Evolutionary conservation across 2,888 invertebrate species (phyloP).

Genomic region (Ecdyonurus torrentis): DNA sequence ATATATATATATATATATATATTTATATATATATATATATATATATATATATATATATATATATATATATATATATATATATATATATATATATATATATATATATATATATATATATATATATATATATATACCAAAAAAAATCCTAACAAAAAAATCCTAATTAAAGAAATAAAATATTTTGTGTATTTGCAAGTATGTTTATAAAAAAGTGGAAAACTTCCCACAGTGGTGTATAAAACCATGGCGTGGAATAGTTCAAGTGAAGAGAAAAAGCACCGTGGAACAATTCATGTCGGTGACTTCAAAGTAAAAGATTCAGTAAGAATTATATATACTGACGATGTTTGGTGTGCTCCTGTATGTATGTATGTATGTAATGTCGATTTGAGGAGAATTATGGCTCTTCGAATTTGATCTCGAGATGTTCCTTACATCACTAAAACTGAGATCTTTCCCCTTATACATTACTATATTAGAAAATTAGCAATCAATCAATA

Average conservation of each 20-base stretch:
- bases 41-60: too few relatives aligned
- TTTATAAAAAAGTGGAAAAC: not conserved
- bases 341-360: not conserved
- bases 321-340: not conserved
- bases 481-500: too few relatives aligned
- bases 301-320: not conserved
- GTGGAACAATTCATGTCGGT: not conserved
- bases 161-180: not conserved
- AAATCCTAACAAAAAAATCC: not conserved
- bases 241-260: not conserved
- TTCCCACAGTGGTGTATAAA: not conserved
- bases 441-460: not conserved
- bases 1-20: too few relatives aligned
- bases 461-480: too few relatives aligned
- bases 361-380: too few relatives aligned
- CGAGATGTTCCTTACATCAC: not conserved
- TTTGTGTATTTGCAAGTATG: not conserved
- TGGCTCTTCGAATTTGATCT: not conserved
- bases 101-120: too few relatives aligned
- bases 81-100: too few relatives aligned
- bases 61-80: too few relatives aligned
- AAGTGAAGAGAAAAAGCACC: not conserved
- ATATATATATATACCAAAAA: too few relatives aligned
- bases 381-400: not conserved
- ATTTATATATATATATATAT: too few relatives aligned